Percentiles rank a stretch among this genome's conserved stretches.
Evolutionary conservation across 2,113 vertebrate species (phyloP).

Genomic region (Brachionichthys hirsutus): DNA sequence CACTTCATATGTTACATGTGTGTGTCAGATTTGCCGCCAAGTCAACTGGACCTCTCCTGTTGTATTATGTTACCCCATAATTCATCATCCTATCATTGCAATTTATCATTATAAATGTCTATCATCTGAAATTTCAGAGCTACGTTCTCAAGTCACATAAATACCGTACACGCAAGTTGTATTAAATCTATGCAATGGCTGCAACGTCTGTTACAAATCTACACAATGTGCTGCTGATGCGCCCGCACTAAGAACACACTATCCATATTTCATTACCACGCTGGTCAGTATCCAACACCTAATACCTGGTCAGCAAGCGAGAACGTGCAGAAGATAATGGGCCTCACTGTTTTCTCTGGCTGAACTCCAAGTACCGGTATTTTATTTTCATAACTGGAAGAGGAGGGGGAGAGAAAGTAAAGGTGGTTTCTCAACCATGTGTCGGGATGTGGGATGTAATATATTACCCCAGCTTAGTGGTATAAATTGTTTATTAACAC

Average conservation of each 20-base stretch:
- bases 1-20: slow-evolving; percentile 9
- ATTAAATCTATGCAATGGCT: slow-evolving; percentile 5
- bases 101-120: slow-evolving; percentile 22
- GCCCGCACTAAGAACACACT: slow-evolving; percentile 32
- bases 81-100: slow-evolving; percentile 45
- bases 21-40: not conserved
- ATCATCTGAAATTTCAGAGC: slow-evolving; percentile 11
- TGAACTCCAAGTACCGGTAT: slow-evolving; percentile 64
- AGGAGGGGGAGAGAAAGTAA: slow-evolving; percentile 53
- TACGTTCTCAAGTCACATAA: slow-evolving; percentile 4
- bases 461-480: slow-evolving; percentile 60
- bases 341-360: slow-evolving; percentile 68
- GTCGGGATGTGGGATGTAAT: slow-evolving; percentile 60
- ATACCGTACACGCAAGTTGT: no score
- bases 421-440: slow-evolving; percentile 64
- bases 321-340: slow-evolving; percentile 61
- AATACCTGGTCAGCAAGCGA: slow-evolving; percentile 54
- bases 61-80: slow-evolving; percentile 47
- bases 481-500: slow-evolving; percentile 72
- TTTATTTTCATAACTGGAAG: slow-evolving; percentile 62
- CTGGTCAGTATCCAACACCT: slow-evolving; percentile 53
- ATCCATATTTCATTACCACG: slow-evolving; percentile 51
- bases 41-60: slow-evolving; percentile 26
- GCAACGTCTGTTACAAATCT: slow-evolving; percentile 25
- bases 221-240: slow-evolving; percentile 23